Percentiles rank a stretch among this genome's conserved stretches.
Evolutionary conservation across 1,140 invertebrate species (phyloP).

Genomic region (Sminthurinus signatus): DNA sequence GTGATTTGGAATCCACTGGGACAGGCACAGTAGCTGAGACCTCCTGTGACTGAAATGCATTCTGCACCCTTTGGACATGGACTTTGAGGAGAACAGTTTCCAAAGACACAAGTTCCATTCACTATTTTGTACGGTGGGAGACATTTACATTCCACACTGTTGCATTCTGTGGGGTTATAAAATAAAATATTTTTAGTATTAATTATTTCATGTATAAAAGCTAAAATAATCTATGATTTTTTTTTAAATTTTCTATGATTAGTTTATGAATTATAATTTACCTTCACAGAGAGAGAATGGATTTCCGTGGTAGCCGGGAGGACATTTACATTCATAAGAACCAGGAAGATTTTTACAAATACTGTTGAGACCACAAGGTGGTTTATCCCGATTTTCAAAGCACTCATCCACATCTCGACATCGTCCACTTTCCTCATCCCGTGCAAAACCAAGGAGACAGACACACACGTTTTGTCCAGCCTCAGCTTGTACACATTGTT

Average conservation of each 20-base stretch:
- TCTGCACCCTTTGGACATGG: slow-evolving; percentile 74
- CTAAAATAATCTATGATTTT: too few relatives aligned
- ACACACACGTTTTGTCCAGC: slow-evolving; percentile 72
- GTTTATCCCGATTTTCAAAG: slow-evolving; percentile 59
- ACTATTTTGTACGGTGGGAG: slow-evolving; percentile 77
- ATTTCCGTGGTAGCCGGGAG: slow-evolving; percentile 77
- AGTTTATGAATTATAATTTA: too few relatives aligned
- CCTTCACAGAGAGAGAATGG: slow-evolving; percentile 70
- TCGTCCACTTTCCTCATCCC: slow-evolving; percentile 62
- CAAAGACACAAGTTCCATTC: slow-evolving; percentile 67
- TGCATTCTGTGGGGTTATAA: slow-evolving; percentile 70
- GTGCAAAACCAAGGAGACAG: slow-evolving; percentile 71
- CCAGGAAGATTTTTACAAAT: slow-evolving; percentile 87
- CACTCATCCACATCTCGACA: slow-evolving; percentile 88
- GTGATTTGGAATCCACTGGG: slow-evolving; percentile 69
- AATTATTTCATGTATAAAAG: too few relatives aligned
- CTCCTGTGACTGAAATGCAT: slow-evolving; percentile 79
- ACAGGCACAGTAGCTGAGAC: slow-evolving; percentile 81
- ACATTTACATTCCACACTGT: slow-evolving; percentile 73
- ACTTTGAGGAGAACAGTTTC: slow-evolving; percentile 67
- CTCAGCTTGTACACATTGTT: slow-evolving; percentile 73
- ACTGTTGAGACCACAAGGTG: slow-evolving; percentile 68
- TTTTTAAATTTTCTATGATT: too few relatives aligned
- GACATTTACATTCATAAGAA: slow-evolving; percentile 89
- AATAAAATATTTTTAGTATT: too few relatives aligned